Conservation (phyloP, 37 sponge, comb jelly and placozoan genomes). For the Spongilla lacustris region DNA sequence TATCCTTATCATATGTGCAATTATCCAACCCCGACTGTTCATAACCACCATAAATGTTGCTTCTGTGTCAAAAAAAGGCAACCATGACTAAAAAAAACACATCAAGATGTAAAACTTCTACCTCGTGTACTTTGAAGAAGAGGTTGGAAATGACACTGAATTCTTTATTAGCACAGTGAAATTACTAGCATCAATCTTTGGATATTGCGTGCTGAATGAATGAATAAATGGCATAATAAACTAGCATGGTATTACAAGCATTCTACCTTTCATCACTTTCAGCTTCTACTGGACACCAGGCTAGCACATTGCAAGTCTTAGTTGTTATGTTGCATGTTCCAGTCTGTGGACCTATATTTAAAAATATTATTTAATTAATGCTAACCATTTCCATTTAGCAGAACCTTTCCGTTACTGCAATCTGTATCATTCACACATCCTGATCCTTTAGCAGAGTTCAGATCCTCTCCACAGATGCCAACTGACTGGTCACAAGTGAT, state of each 20-base stretch:
- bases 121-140: neutral
- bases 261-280: slow-evolving; percentile 24
- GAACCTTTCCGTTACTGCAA: neutral
- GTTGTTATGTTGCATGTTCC: slow-evolving; percentile 40
- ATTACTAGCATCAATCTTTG: slow-evolving; percentile 42
- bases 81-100: neutral
- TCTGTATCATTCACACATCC: slow-evolving; percentile 13
- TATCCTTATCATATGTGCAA: neutral
- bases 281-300: slow-evolving; percentile 63
- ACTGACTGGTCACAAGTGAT: slow-evolving; percentile 30
- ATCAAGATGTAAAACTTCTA: neutral
- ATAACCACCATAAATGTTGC: neutral
- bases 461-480: slow-evolving; percentile 50
- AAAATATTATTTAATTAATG: neutral
- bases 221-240: neutral
- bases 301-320: slow-evolving; percentile 32
- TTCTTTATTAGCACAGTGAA: slow-evolving; percentile 78
- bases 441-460: slow-evolving; percentile 4
- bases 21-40: neutral
- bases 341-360: slow-evolving; percentile 34
- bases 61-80: neutral
- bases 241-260: neutral
- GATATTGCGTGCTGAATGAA: slow-evolving; percentile 17
- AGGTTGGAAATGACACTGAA: slow-evolving; percentile 49
- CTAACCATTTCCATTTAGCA: neutral